These are phyloP conservation scores for Xyliphius kryptos DNA, from an alignment of 2,113 vertebrate genomes.

Conservation along the genomic window DNA sequence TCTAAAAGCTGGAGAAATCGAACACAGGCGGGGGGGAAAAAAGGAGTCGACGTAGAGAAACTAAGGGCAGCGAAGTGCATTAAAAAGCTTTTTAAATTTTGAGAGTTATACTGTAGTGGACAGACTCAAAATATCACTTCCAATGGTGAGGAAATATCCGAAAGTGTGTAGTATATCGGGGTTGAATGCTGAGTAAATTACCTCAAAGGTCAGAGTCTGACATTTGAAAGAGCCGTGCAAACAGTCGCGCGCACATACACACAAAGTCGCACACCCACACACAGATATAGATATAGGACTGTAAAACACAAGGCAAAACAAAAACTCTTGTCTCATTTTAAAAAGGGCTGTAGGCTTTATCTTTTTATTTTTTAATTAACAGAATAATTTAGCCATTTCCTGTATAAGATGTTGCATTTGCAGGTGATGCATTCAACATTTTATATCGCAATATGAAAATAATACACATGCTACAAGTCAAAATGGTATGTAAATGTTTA, in stretches of 20 bases:
- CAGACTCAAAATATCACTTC: conserved; percentile 9
- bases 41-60: not conserved
- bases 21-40: not conserved
- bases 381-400: too few species aligned
- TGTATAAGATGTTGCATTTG: too few species aligned
- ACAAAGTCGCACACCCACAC: not conserved
- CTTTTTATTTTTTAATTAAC: too few species aligned
- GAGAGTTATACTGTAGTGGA: not conserved
- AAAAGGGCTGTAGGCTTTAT: too few species aligned
- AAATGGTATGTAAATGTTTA: too few species aligned
- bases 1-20: not conserved
- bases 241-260: not conserved
- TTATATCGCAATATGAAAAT: too few species aligned
- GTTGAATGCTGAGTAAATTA: conserved; percentile 55
- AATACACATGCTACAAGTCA: too few species aligned
- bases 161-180: conserved; percentile 38
- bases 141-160: conserved; percentile 16
- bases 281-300: not conserved
- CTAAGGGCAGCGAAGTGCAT: not conserved
- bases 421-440: too few species aligned
- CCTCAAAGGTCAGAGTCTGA: conserved; percentile 65
- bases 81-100: not conserved
- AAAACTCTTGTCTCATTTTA: not conserved
- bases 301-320: not conserved
- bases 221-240: conserved; percentile 63